Evolutionary conservation across 2,113 vertebrate species (phyloP), one percentile per base, ranked within the genome.

Genomic region (Ailurus styani): DNA sequence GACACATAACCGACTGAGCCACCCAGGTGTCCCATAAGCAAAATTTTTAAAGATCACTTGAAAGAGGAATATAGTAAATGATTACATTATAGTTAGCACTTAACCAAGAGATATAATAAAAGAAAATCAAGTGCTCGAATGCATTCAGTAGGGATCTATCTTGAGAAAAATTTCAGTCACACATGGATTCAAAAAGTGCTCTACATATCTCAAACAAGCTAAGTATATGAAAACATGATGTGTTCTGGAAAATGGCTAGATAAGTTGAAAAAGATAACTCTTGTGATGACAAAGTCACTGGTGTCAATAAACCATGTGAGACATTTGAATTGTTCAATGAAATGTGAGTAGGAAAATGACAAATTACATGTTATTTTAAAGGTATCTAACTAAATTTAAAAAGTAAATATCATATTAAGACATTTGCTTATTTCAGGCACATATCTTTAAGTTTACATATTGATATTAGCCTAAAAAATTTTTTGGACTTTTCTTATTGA

Each of bases 161-260:
- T 47, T 45, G 73, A 90, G 89, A 86, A 95, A 95, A 93, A 82
- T 90, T 86, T 78, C 12, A 79, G 68, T 81, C 64, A 85, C 21
- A 75, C 18, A 31, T 47, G 25, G 62, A 86, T 85, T 86, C 55
- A 88, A 37, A 85, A 84, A 94, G 50, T 70, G 18, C 6, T 90
- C 2, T 37, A 70, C 81, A 3, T 37, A 70, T 42, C 25, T 66
- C 20, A 27, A 93, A 81, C 15, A 73, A 86, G 29, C 81, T 45
- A 81, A 70, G 79, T 45, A 14, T 4, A 60, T 60, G 72, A 25
- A 77, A 73, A 47, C 9, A 66, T 7, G 25, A 88, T 20, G 31
- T 54, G 31, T 15, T 85, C 78, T 91, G 62, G 52, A 85, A 94
- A 92, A 70, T 29, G n/a, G 29, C 55, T 85, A 52, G 17, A 31